These are phyloP conservation scores for Apodemus sylvaticus DNA, from an alignment of 2,113 vertebrate species.

Conservation along the genomic window DNA sequence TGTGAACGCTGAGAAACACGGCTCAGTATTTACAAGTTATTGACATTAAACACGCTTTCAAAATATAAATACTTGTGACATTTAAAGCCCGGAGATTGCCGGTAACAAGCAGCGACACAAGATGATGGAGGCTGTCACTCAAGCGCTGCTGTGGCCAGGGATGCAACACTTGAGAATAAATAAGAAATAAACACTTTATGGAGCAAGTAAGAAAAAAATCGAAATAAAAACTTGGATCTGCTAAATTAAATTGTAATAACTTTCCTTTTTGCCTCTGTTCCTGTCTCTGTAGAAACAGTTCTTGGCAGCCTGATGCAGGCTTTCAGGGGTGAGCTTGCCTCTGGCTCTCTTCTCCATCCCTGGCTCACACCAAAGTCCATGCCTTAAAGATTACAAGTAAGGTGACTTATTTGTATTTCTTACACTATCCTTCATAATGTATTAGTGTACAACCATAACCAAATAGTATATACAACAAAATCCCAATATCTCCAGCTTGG, in stretches of 20 bases:
- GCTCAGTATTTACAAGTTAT: neutral
- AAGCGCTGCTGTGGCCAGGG: neutral
- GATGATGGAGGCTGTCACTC: neutral
- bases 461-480: neutral
- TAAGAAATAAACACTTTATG: neutral
- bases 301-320: neutral
- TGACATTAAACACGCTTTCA: neutral
- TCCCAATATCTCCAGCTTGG: neutral
- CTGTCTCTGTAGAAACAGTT: neutral
- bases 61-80: neutral
- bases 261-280: conserved; percentile 4
- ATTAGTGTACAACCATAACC: neutral
- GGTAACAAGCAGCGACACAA: neutral
- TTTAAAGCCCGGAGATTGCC: neutral
- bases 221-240: too few relatives aligned
- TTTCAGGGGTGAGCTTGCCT: neutral
- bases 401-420: neutral
- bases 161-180: neutral
- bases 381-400: neutral
- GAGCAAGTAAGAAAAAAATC: neutral
- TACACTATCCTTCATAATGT: neutral
- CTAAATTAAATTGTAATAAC: neutral
- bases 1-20: neutral
- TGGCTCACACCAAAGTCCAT: neutral
- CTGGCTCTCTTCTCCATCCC: neutral